Percentiles rank a stretch among this genome's conserved stretches.
Conservation (phyloP, 1,140 invertebrate species). For the Myzus persicae region DNA sequence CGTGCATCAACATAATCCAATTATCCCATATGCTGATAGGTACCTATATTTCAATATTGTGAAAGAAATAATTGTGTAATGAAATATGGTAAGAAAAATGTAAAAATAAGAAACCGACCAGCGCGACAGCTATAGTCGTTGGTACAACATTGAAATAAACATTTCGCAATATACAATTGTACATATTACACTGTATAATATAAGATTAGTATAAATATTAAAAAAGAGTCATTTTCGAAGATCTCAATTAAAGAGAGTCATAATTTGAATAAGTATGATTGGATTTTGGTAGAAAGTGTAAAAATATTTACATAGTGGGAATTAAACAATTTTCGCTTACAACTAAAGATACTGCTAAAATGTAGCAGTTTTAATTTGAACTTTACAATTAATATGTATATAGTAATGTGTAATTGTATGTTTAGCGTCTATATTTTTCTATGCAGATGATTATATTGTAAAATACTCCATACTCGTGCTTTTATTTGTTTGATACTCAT, state of each 20-base stretch:
- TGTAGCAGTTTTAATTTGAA: not conserved
- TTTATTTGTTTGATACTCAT: not conserved
- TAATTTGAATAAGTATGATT: not conserved
- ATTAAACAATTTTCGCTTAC: not conserved
- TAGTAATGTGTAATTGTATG: not conserved
- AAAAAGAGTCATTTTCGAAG: not conserved
- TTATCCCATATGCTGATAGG: not conserved
- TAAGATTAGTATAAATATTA: not conserved
- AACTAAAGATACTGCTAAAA: not conserved
- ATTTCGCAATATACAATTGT: not conserved
- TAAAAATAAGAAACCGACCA: not conserved
- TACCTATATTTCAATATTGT: too few relatives aligned
- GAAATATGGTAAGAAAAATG: not conserved
- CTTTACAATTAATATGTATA: not conserved
- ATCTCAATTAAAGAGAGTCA: not conserved
- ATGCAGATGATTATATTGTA: not conserved
- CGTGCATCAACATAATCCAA: not conserved
- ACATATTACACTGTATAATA: not conserved
- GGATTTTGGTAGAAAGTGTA: not conserved
- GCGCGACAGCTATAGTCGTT: not conserved
- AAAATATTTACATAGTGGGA: not conserved
- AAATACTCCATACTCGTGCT: not conserved
- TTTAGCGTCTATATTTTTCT: not conserved
- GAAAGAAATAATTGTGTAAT: not conserved
- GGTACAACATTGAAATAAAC: not conserved